A percentile compares a stretch with the other conserved stretches of the same genome.
Evolutionary conservation across 2,888 invertebrate species (phyloP).

Genomic region (Itoplectis maculator): DNA sequence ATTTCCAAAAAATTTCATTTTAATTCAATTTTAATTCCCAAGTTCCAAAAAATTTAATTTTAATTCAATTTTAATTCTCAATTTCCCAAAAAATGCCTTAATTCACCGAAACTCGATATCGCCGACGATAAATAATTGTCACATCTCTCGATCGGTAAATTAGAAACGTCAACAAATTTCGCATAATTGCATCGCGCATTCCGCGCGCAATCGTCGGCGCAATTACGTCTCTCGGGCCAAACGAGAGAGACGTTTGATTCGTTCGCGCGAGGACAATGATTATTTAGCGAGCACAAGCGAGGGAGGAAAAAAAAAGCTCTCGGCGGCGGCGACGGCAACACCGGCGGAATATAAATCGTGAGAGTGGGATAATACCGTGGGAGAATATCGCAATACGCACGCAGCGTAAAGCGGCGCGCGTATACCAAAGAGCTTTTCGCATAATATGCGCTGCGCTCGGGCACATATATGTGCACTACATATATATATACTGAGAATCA

Average conservation of each 20-base stretch:
- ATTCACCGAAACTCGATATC: too few species aligned
- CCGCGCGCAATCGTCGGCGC: conserved; percentile 32
- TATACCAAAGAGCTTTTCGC: conserved; percentile 63
- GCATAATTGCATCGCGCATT: background rate
- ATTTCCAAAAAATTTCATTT: too few species aligned
- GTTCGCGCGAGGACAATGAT: conserved; percentile 30
- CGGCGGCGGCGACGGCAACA: background rate
- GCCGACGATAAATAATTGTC: too few species aligned
- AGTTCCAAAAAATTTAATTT: too few species aligned
- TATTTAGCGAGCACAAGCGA: conserved; percentile 51
- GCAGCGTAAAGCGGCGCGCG: conserved; percentile 69
- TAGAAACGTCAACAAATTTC: too few species aligned
- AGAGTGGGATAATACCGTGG: conserved; percentile 35
- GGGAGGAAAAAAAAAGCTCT: conserved; percentile 48
- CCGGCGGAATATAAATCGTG: conserved; percentile 43
- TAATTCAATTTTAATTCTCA: too few species aligned
- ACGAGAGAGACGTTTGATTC: conserved; percentile 11
- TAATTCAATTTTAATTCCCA: too few species aligned
- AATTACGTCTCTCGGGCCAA: conserved; percentile 33
- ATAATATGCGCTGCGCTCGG: conserved; percentile 55
- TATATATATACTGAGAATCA: conserved; percentile 37
- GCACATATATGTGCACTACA: conserved; percentile 19
- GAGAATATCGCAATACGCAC: conserved; percentile 65
- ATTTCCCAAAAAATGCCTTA: too few species aligned
- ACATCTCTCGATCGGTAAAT: too few species aligned